Evolutionary conservation across 2,888 invertebrate species (phyloP).

Genomic region (Chrysomela aeneicollis): DNA sequence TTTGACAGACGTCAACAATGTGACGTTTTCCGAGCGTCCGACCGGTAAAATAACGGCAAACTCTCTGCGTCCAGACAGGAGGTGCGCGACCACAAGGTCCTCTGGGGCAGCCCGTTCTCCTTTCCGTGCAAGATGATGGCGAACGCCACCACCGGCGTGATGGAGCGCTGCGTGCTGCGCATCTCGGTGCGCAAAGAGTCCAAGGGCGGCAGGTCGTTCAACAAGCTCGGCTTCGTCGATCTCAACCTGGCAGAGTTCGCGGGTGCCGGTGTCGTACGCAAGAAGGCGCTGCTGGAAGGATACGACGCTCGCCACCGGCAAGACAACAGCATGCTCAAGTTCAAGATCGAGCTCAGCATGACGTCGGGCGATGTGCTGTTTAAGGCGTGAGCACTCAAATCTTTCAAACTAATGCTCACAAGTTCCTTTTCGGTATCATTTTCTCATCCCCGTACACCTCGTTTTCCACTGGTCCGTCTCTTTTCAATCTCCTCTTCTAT

Average conservation of each 20-base stretch:
- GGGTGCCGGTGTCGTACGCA: conserved; percentile 85
- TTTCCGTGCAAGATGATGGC: conserved; percentile 98
- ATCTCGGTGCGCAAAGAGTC: conserved; percentile 94
- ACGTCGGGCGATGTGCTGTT: conserved; percentile 96
- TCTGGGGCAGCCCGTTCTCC: conserved; percentile 90
- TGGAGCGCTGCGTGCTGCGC: conserved; percentile 91
- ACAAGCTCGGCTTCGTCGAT: conserved; percentile 97
- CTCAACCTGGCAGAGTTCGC: conserved; percentile 97
- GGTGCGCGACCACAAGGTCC: conserved; percentile 91
- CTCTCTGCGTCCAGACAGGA: too few species aligned
- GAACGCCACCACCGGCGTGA: conserved; percentile 91
- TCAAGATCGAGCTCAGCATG: conserved; percentile 92
- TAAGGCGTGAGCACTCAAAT: conserved; percentile 83
- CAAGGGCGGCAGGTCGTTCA: conserved; percentile 85
- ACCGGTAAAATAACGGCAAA: too few species aligned
- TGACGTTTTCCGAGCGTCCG: too few species aligned
- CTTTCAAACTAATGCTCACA: too few species aligned
- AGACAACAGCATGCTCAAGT: conserved; percentile 94
- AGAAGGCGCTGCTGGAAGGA: conserved; percentile 92
- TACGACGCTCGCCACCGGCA: conserved; percentile 92
- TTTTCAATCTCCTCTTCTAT: too few species aligned
- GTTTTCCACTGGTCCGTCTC: too few species aligned
- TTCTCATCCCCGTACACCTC: too few species aligned
- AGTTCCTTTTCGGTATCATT: too few species aligned
- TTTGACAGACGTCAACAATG: too few species aligned